Conservation (phyloP, 2,888 invertebrate species). For the Agyllia agylla region DNA sequence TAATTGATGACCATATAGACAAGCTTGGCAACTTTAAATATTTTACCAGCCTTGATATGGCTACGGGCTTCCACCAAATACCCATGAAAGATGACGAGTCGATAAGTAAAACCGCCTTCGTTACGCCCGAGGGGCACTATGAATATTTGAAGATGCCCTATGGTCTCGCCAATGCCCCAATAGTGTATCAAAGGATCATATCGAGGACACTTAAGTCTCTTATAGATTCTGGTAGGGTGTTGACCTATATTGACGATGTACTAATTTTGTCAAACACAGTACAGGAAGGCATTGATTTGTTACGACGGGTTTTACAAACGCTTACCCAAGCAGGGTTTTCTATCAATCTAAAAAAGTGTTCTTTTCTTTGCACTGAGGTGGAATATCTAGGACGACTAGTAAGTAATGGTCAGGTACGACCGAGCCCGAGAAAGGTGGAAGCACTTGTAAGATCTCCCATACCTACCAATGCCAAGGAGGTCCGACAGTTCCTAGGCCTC, state of each 20-base stretch:
- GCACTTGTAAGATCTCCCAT: not conserved
- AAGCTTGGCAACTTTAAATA: not conserved
- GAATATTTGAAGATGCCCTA: conserved; percentile 78
- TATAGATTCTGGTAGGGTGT: not conserved
- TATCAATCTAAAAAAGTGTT: conserved; percentile 67
- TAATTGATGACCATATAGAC: not conserved
- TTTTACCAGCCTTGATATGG: not conserved
- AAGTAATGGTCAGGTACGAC: not conserved
- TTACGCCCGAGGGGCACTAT: conserved; percentile 76
- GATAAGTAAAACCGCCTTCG: not conserved
- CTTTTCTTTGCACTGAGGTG: conserved; percentile 57
- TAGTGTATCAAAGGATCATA: conserved; percentile 71
- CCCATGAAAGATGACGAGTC: not conserved
- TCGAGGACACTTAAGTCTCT: not conserved
- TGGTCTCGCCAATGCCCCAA: conserved; percentile 66
- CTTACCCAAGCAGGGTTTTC: conserved; percentile 74
- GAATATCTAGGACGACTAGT: conserved; percentile 69
- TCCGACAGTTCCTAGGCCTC: not conserved
- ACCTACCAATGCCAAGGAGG: conserved; percentile 12
- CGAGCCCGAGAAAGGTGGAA: conserved; percentile 5
- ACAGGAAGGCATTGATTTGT: not conserved
- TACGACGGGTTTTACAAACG: conserved; percentile 59
- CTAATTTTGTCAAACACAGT: not conserved
- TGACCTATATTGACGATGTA: not conserved
- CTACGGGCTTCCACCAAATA: not conserved